Evolutionary conservation across 2,113 vertebrate species (phyloP).

Genomic region (Phaethornis superciliosus): DNA sequence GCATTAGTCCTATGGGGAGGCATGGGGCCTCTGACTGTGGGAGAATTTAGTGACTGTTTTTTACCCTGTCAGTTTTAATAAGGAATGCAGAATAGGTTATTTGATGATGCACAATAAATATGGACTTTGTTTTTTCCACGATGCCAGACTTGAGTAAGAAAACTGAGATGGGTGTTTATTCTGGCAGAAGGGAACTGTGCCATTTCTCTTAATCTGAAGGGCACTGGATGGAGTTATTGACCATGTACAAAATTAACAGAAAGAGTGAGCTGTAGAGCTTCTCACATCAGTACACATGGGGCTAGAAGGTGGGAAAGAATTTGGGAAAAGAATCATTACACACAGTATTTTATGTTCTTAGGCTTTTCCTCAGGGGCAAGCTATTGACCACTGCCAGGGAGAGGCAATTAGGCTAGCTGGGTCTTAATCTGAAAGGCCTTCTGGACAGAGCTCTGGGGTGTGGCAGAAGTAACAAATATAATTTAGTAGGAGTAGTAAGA

Average conservation of each 20-base stretch:
- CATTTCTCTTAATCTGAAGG: background rate
- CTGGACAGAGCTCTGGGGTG: background rate
- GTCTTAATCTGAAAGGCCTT: background rate
- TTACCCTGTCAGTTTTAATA: background rate
- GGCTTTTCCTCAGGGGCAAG: background rate
- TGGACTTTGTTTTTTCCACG: background rate
- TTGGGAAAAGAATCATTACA: background rate
- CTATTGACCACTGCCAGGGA: background rate
- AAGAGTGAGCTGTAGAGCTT: background rate
- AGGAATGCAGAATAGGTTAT: background rate
- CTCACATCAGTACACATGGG: fast-evolving
- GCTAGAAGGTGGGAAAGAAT: background rate
- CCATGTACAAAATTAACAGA: background rate
- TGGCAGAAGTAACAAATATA: background rate
- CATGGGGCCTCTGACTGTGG: background rate
- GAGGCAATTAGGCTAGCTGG: background rate
- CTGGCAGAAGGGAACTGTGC: background rate
- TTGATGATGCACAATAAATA: background rate
- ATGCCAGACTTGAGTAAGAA: background rate
- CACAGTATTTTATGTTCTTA: fast-evolving
- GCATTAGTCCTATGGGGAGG: background rate
- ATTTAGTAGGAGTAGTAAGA: background rate
- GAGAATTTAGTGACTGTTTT: background rate
- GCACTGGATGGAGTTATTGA: fast-evolving
- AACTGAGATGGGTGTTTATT: background rate